Conservation (phyloP, 2,797 vertebrate genomes). For the Dryobates pubescens region DNA sequence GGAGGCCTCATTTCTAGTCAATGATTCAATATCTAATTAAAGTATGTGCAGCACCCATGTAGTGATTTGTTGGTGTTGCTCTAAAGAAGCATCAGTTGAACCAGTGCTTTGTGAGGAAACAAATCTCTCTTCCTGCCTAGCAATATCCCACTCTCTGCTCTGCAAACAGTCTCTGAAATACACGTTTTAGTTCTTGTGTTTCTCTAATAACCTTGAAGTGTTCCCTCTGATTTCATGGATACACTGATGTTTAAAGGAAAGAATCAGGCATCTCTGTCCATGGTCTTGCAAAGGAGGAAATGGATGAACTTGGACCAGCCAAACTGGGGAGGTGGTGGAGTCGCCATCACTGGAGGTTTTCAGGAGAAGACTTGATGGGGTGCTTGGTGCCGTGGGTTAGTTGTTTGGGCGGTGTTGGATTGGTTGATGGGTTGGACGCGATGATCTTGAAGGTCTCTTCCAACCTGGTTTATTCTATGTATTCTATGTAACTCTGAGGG, state of each 20-base stretch:
- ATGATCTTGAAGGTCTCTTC: too few species aligned
- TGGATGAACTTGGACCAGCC: not conserved
- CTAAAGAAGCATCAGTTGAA: not conserved
- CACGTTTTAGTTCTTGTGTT: not conserved
- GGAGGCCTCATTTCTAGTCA: not conserved
- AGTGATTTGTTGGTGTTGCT: not conserved
- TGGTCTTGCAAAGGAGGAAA: not conserved
- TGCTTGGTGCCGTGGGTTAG: too few species aligned
- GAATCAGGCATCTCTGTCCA: not conserved
- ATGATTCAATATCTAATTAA: constrained; percentile 43
- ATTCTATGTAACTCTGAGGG: too few species aligned
- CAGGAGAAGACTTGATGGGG: too few species aligned
- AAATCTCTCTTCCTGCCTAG: not conserved
- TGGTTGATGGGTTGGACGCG: too few species aligned
- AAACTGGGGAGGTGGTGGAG: too few species aligned
- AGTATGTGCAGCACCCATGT: not conserved
- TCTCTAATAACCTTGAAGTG: not conserved
- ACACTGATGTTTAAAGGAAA: not conserved
- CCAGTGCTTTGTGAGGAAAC: not conserved
- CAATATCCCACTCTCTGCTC: not conserved
- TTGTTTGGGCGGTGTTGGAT: too few species aligned
- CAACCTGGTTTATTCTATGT: too few species aligned
- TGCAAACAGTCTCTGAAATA: not conserved
- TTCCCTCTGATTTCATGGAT: not conserved
- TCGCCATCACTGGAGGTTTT: too few species aligned